Evolutionary conservation across 1,140 invertebrate species (phyloP).

Genomic region (Muscidifurax raptorellus): DNA sequence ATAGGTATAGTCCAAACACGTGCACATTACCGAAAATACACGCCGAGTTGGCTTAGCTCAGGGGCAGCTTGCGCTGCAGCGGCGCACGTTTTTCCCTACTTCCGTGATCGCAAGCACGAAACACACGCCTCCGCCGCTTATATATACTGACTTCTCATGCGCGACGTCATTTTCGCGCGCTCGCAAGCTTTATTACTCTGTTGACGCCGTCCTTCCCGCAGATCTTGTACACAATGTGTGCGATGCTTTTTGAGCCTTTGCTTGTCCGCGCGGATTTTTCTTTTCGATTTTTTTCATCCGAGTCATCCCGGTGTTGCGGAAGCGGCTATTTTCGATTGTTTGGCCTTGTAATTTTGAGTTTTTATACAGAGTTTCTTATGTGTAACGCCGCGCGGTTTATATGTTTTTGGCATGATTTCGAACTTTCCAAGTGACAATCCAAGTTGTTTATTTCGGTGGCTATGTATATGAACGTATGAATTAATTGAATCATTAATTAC

Average conservation of each 20-base stretch:
- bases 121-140: background rate
- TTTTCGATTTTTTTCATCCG: background rate
- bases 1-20: constrained; percentile 56
- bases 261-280: background rate
- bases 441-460: background rate
- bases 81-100: constrained; percentile 10
- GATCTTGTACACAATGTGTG: background rate
- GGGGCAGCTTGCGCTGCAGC: background rate
- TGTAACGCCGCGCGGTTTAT: background rate
- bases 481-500: background rate
- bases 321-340: too few relatives aligned
- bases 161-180: background rate
- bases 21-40: constrained; percentile 64
- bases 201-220: background rate
- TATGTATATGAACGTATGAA: background rate
- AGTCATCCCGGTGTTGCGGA: background rate
- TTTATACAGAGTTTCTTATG: background rate
- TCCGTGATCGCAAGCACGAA: constrained; percentile 1
- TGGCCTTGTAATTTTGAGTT: background rate
- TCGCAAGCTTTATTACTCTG: background rate
- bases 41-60: constrained; percentile 52
- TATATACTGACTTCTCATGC: background rate
- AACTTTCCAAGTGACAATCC: background rate
- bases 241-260: background rate
- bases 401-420: background rate